These are phyloP conservation scores for Cosmia trapezina DNA, from an alignment of 2,888 invertebrate species.

Conservation along the genomic window DNA sequence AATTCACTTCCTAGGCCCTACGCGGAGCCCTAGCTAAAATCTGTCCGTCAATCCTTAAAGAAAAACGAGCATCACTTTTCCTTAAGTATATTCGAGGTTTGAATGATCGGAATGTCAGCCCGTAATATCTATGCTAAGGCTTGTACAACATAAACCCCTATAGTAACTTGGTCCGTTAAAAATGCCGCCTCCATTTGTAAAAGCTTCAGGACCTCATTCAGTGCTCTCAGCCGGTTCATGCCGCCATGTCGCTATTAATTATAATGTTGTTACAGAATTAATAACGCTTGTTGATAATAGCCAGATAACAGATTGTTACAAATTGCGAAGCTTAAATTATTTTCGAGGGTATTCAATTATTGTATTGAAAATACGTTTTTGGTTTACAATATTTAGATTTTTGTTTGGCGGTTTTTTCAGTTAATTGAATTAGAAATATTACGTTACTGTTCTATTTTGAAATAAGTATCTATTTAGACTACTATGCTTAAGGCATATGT, in stretches of 20 bases:
- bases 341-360: constrained; percentile 49
- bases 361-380: constrained; percentile 31
- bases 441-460: neutral
- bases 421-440: neutral
- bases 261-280: constrained; percentile 72
- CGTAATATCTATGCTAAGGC: too few relatives aligned
- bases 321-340: constrained; percentile 52
- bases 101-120: too few relatives aligned
- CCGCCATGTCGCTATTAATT: constrained; percentile 76
- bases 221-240: constrained; percentile 76
- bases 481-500: neutral
- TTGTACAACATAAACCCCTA: too few relatives aligned
- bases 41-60: too few relatives aligned
- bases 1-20: too few relatives aligned
- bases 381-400: neutral
- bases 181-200: constrained; percentile 66
- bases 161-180: neutral
- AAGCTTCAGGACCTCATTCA: constrained; percentile 71
- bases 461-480: neutral
- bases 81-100: too few relatives aligned
- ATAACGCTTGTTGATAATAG: constrained; percentile 61
- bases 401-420: neutral
- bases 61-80: too few relatives aligned
- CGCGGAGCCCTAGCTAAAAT: too few relatives aligned
- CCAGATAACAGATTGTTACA: constrained; percentile 48